Evolutionary conservation across 2,113 vertebrate species (phyloP).

Genomic region (Zingel zingel): DNA sequence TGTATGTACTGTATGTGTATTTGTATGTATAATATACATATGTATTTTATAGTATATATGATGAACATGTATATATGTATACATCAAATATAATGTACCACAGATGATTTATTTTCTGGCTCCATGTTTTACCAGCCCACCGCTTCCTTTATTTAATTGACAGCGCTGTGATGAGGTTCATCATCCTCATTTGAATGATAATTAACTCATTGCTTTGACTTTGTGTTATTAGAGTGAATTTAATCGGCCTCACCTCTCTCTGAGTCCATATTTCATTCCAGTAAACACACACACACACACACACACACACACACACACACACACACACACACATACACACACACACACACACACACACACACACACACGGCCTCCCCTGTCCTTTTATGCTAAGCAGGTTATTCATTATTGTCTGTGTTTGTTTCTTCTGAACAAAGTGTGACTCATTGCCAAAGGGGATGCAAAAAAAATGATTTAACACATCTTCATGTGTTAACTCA

Average conservation of each 20-base stretch:
- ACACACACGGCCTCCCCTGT: background rate
- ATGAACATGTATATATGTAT: too few species aligned
- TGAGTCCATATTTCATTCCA: conserved; percentile 20
- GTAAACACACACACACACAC: background rate
- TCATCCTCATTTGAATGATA: conserved; percentile 31
- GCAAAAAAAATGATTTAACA: background rate
- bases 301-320: background rate
- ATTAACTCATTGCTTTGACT: conserved; percentile 35
- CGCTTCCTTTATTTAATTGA: conserved; percentile 36
- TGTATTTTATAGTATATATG: too few species aligned
- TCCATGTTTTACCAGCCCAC: conserved; percentile 14
- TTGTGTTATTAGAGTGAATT: conserved; percentile 28
- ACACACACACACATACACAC: background rate
- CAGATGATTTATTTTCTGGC: conserved; percentile 20
- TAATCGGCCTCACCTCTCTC: conserved; percentile 9
- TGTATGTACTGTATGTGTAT: too few species aligned
- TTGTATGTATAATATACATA: too few species aligned
- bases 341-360: background rate
- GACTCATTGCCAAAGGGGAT: background rate
- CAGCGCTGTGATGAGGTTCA: background rate
- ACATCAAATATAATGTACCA: background rate
- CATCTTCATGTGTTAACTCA: background rate
- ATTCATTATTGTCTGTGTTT: background rate
- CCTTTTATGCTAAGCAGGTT: conserved; percentile 1
- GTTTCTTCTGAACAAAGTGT: background rate